A percentile compares a stretch with the other conserved stretches of the same genome.
These are phyloP conservation scores for Nesometra sesokonis DNA, from an alignment of 35 echinoderm and acorn worm species.

Conservation along the genomic window DNA sequence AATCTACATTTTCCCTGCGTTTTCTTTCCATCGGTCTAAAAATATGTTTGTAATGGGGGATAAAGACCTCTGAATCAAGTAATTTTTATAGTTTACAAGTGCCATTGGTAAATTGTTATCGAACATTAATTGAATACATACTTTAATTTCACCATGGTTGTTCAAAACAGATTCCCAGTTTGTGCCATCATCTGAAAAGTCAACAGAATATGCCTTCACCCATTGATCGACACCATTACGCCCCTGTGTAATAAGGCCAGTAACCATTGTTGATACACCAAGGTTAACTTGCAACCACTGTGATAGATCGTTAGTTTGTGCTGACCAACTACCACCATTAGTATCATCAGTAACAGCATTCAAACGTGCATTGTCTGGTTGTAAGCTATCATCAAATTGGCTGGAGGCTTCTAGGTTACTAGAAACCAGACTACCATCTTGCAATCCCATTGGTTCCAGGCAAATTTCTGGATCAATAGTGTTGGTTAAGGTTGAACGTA, in stretches of 20 bases:
- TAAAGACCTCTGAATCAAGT: too few relatives aligned
- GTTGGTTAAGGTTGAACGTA: not conserved
- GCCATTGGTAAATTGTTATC: too few relatives aligned
- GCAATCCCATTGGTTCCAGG: conserved; percentile 7
- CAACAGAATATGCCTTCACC: conserved; percentile 22
- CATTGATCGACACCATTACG: conserved; percentile 22
- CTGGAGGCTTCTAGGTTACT: conserved; percentile 13
- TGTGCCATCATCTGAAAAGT: conserved; percentile 11
- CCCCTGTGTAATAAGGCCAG: conserved; percentile 33
- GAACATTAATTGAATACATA: not conserved
- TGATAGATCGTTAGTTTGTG: not conserved
- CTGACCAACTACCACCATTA: conserved; percentile 11
- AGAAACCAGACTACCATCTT: conserved; percentile 10
- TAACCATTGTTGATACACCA: not conserved
- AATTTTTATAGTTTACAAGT: too few relatives aligned
- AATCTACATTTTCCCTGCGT: too few relatives aligned
- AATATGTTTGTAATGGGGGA: too few relatives aligned
- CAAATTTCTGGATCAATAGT: not conserved
- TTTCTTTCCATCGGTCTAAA: too few relatives aligned
- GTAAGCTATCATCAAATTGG: not conserved
- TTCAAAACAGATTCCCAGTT: not conserved
- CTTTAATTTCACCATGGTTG: not conserved
- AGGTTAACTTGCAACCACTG: conserved; percentile 33
- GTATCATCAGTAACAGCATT: not conserved
- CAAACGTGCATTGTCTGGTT: not conserved